A percentile compares a stretch with the other conserved stretches of the same genome.
These are phyloP conservation scores for Sebastes oblongus DNA, from an alignment of 2,797 vertebrate genomes.

Conservation along the genomic window DNA sequence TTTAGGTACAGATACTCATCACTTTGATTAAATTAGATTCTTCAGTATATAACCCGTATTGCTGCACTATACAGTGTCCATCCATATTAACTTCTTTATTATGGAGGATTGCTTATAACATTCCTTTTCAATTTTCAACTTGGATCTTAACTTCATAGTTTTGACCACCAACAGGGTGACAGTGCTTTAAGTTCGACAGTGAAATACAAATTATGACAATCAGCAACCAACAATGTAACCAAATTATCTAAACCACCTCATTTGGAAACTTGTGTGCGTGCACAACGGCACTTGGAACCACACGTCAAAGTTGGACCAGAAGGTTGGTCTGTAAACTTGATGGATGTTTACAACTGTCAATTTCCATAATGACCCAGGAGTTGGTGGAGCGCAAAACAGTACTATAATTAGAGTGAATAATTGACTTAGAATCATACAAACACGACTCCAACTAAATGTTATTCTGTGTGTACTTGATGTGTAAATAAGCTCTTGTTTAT, in stretches of 20 bases:
- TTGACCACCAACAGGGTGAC: background rate
- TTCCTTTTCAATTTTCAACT: background rate
- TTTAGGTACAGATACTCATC: background rate
- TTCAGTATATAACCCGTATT: background rate
- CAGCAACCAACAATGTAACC: background rate
- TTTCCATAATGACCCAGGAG: background rate
- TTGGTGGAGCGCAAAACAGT: no score
- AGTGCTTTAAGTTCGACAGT: no score
- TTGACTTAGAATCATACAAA: no score
- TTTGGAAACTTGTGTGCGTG: background rate
- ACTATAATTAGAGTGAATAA: no score
- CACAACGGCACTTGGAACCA: background rate
- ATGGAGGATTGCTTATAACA: background rate
- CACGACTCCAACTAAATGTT: no score
- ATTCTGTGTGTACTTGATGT: no score
- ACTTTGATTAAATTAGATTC: background rate
- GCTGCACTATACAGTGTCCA: background rate
- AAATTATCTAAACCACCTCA: background rate
- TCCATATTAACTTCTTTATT: background rate
- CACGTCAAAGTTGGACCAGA: background rate
- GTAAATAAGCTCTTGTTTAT: no score
- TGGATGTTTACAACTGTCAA: background rate
- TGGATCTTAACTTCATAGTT: background rate
- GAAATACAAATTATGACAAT: background rate
- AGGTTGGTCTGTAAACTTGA: background rate